phyloP scores from a whole-genome alignment of 2,797 vertebrate species.

The Anguilla megastoma region DNA sequence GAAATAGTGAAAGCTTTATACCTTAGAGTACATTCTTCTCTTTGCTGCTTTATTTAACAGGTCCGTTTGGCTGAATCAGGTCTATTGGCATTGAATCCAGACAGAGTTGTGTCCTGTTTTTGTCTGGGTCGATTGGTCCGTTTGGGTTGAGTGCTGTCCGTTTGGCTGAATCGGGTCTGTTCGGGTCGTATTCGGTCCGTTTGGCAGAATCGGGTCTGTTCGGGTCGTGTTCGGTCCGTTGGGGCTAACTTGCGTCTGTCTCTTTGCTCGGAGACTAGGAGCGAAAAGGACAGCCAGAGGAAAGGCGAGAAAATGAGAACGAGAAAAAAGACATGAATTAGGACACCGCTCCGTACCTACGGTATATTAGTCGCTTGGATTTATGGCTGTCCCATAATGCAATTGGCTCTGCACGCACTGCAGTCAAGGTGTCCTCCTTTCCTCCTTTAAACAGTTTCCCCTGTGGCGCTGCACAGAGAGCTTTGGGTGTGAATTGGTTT shows the following conservation, averaged over 20 bases:
- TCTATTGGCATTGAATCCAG: background rate
- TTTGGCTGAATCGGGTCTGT: background rate
- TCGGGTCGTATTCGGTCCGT: background rate
- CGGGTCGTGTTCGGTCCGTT: background rate
- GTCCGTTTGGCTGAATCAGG: background rate
- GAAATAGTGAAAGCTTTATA: conserved; percentile 41
- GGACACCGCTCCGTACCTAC: conserved; percentile 43
- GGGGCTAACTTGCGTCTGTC: background rate
- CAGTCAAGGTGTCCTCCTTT: conserved; percentile 62
- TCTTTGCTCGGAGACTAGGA: background rate
- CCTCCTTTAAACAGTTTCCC: conserved; percentile 22
- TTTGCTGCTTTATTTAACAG: background rate
- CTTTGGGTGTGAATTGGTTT: background rate
- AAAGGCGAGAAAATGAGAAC: conserved; percentile 29
- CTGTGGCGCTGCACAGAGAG: background rate
- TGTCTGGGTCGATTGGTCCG: too few species aligned
- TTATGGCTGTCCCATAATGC: conserved; percentile 62
- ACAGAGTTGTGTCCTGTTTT: too few species aligned
- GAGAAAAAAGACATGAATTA: conserved; percentile 36
- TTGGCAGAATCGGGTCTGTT: background rate
- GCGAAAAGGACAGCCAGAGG: conserved; percentile 27
- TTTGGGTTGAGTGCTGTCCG: background rate
- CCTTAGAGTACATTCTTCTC: conserved; percentile 55
- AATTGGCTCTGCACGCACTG: conserved; percentile 48
- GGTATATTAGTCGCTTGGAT: conserved; percentile 54